These are phyloP conservation scores for Cebuella pygmaea DNA, from an alignment of 2,797 vertebrate species.

Conservation along the genomic window DNA sequence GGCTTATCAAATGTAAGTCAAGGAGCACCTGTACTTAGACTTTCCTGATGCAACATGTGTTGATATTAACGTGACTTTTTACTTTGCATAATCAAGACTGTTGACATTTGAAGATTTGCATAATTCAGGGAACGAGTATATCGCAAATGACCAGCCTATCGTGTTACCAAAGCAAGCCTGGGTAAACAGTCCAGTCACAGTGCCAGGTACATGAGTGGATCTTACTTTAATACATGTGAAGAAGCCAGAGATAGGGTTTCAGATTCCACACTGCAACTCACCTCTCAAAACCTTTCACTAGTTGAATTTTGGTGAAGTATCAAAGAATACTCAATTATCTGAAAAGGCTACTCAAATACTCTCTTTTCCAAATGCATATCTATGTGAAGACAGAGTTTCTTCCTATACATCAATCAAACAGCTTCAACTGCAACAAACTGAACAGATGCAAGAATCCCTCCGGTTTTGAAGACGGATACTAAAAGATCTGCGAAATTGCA, in stretches of 20 bases:
- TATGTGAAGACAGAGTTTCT: background rate
- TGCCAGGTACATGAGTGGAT: rapidly evolving
- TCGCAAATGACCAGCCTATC: background rate
- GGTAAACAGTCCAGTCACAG: background rate
- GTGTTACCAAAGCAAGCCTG: too few relatives aligned
- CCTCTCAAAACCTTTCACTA: background rate
- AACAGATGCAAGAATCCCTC: background rate
- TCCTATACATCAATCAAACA: rapidly evolving
- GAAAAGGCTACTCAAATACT: background rate
- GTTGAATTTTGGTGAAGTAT: background rate
- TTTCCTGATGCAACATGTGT: rapidly evolving
- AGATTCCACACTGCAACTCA: background rate
- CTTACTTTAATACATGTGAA: too few relatives aligned
- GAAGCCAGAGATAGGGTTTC: background rate
- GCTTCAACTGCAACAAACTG: background rate
- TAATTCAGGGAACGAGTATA: background rate
- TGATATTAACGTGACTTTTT: background rate
- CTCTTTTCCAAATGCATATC: background rate
- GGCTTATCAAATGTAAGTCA: background rate
- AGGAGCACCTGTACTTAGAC: background rate
- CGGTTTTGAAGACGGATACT: background rate
- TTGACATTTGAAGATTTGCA: background rate
- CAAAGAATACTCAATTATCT: background rate
- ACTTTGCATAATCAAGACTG: background rate
- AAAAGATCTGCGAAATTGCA: background rate